phyloP scores from a whole-genome alignment of 2,888 invertebrate species.

The Drosophila merina region DNA sequence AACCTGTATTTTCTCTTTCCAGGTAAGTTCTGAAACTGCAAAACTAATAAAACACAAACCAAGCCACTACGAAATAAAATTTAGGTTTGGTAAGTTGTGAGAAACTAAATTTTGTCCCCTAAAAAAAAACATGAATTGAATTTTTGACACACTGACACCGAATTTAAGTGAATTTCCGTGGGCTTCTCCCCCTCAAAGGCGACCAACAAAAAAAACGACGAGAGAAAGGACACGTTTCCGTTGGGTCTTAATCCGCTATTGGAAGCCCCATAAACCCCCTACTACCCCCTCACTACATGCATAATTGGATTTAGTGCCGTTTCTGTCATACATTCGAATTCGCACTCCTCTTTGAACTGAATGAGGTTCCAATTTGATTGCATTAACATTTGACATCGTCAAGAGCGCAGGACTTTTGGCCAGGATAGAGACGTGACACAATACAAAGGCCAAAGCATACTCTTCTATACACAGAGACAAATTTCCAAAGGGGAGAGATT shows the following conservation, averaged over 20 bases:
- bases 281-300: constrained; percentile 19
- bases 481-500: too few species aligned
- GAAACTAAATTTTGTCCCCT: background rate
- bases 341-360: constrained; percentile 33
- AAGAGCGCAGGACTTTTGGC: constrained; percentile 31
- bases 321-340: constrained; percentile 15
- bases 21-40: background rate
- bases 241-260: constrained; percentile 21
- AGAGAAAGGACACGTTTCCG: constrained; percentile 27
- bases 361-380: constrained; percentile 60
- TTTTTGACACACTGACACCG: constrained; percentile 11
- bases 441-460: constrained; percentile 26
- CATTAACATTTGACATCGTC: constrained; percentile 64
- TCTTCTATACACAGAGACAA: background rate
- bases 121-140: background rate
- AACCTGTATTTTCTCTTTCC: background rate
- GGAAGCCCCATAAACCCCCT: background rate
- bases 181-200: background rate
- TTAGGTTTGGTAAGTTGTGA: background rate
- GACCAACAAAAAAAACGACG: background rate
- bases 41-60: background rate
- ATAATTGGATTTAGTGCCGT: constrained; percentile 45
- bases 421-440: constrained; percentile 32
- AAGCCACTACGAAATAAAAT: background rate
- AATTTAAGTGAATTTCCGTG: constrained; percentile 5